A percentile compares a stretch with the other conserved stretches of the same genome.
These are phyloP conservation scores for Sphinx pinastri DNA, from an alignment of 2,888 invertebrate genomes.

Conservation along the genomic window DNA sequence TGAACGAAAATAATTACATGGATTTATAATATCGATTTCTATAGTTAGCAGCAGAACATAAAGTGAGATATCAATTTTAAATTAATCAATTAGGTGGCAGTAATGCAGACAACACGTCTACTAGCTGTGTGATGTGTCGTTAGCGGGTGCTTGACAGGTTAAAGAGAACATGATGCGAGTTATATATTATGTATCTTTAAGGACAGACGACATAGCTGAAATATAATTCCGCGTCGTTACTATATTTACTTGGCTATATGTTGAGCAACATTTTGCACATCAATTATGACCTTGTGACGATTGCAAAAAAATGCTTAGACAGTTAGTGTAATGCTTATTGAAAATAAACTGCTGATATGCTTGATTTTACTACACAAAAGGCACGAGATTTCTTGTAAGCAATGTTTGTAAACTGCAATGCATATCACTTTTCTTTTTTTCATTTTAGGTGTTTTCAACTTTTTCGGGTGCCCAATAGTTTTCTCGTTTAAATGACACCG, in stretches of 20 bases:
- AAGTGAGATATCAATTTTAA: neutral
- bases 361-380: constrained; percentile 40
- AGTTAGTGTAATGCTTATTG: neutral
- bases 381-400: constrained; percentile 53
- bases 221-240: no score
- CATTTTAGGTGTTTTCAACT: constrained; percentile 85
- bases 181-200: no score
- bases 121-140: no score
- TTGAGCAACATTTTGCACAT: no score
- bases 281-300: no score
- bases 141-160: no score
- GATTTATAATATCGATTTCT: neutral
- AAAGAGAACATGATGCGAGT: no score
- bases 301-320: neutral
- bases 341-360: neutral
- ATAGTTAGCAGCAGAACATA: constrained; percentile 25
- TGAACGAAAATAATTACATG: neutral
- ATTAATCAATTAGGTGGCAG: neutral
- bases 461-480: constrained; percentile 84
- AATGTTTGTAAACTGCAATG: constrained; percentile 55
- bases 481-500: constrained; percentile 82
- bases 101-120: no score
- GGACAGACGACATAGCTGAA: no score
- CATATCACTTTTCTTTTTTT: constrained; percentile 82
- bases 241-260: no score